Evolutionary conservation across 2,113 vertebrate species (phyloP).

Genomic region (Petrocephalus zakoni): DNA sequence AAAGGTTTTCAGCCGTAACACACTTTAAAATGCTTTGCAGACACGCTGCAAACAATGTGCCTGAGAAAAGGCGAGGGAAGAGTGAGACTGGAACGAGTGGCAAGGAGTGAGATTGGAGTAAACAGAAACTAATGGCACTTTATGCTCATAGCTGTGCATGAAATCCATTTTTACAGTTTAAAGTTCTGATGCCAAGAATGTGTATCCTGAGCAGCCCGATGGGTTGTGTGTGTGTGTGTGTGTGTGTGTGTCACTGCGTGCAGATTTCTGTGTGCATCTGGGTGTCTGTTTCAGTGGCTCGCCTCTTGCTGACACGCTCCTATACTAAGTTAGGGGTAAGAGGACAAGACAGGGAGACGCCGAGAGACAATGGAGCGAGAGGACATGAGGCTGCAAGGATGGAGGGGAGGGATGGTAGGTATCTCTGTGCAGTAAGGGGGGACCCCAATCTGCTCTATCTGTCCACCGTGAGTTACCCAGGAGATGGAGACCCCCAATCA

Average conservation of each 20-base stretch:
- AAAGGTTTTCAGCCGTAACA: background rate
- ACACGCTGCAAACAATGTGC: background rate
- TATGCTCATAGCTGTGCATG: conserved; percentile 5
- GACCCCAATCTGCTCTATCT: background rate
- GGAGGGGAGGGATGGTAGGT: background rate
- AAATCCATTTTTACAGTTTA: background rate
- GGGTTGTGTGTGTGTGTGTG: background rate
- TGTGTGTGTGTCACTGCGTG: background rate
- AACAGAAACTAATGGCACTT: background rate
- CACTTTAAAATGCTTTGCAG: background rate
- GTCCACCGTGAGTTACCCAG: background rate
- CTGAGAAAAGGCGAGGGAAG: background rate
- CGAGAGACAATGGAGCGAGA: background rate
- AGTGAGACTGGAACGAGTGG: background rate
- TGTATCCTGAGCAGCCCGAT: background rate
- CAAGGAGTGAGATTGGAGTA: background rate
- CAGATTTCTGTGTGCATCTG: background rate
- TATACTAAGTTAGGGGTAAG: conserved; percentile 23
- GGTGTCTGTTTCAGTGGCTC: background rate
- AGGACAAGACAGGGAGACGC: conserved; percentile 13
- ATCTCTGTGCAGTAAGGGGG: background rate
- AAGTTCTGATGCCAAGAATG: conserved; percentile 19
- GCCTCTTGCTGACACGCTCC: background rate
- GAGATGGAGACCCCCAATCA: background rate
- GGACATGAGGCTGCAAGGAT: background rate